Base-by-base conservation (phyloP, 2,888 invertebrate genomes). In the Idaea aversata region DNA sequence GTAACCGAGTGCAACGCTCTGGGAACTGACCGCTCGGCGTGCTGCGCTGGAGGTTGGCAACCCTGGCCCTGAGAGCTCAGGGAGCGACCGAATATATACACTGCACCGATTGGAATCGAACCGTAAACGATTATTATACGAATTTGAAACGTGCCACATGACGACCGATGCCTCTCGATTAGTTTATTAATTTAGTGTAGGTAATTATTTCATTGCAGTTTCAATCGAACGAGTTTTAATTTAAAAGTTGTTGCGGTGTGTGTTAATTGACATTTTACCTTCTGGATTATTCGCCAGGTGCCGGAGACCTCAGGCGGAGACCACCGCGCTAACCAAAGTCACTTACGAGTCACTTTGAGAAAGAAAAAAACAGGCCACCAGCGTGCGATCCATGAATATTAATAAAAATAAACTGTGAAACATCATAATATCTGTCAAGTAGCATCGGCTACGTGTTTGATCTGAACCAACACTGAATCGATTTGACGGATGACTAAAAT, bases 361-460 rank as follows among this genome's bases (percentile, higher is more conserved):
- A 70, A 73, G 74, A 81, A 84, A 86, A 84, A 87, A 87, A 83
- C 83, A 81, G 86, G 83, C 88, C 90, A 88, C 90, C 87, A 82
- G 81, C 82, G 85, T 86, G 89, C 86, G 88, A 88, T 88, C 87
- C 87, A 77, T 88, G 91, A 83, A 90, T 89, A 88, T 70, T 72
- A 88, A 87, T 89, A 87, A 47, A 86, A 83, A 85, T 88, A 86
- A 89, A 90, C 85, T 85, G 85, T 82, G 78, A 86, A 85, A 82
- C 90, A 90, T 89, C 87, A 88, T 87, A 89, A 90, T 90, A 89
- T 88, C 86, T 89, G 90, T 91, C 90, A 88, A 87, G 83, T 77
- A 78, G 79, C 88, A 47, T 10, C 88, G 88, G 81, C 67, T 73
- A 77, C 74, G 73, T 77, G 86, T 91, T 91, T 91, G 88, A 91